Conservation (phyloP, 2,113 vertebrate species). For the Bos indicus region DNA sequence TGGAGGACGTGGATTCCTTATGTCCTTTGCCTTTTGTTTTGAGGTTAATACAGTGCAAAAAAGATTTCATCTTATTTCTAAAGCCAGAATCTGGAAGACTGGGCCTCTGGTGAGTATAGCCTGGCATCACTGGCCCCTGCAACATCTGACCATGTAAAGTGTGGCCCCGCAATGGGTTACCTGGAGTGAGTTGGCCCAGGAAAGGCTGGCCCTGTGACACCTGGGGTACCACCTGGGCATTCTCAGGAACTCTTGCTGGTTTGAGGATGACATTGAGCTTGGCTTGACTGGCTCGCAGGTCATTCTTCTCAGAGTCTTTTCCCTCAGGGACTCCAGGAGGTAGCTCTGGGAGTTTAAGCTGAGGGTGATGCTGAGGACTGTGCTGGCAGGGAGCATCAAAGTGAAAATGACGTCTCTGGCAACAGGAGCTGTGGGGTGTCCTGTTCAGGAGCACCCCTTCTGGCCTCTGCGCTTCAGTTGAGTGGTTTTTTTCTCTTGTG, state of each 20-base stretch:
- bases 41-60: background rate
- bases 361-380: background rate
- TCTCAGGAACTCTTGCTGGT: background rate
- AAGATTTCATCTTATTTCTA: slow-evolving; percentile 35
- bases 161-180: background rate
- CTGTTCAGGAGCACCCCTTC: background rate
- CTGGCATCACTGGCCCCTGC: background rate
- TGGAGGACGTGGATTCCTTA: background rate
- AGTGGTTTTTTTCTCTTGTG: background rate
- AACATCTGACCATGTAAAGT: background rate
- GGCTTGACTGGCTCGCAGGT: background rate
- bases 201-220: background rate
- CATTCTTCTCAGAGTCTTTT: background rate
- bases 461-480: background rate
- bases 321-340: background rate
- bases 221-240: background rate
- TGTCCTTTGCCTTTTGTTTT: background rate
- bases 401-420: background rate
- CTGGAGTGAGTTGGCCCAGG: background rate
- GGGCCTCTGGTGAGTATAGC: background rate
- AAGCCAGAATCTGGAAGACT: slow-evolving; percentile 15
- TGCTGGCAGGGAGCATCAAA: background rate
- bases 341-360: background rate
- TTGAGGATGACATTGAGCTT: background rate
- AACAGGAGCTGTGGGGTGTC: background rate